These are phyloP conservation scores for Cyprinodon brontotheroides DNA, from an alignment of 2,113 vertebrate genomes.

Conservation along the genomic window DNA sequence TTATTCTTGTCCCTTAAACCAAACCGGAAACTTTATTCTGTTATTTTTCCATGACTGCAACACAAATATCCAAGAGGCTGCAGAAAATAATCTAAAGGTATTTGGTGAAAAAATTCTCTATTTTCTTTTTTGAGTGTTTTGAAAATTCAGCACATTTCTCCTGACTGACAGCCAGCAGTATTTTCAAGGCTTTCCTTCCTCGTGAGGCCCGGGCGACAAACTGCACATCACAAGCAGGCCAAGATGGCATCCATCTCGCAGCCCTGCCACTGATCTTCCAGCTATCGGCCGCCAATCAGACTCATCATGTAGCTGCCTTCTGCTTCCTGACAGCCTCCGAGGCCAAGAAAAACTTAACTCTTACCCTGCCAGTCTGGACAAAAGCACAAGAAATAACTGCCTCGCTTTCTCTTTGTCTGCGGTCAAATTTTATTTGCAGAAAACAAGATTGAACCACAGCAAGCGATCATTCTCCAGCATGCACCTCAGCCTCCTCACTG, in stretches of 20 bases:
- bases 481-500: conserved; percentile 62
- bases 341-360: conserved; percentile 75
- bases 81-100: conserved; percentile 54
- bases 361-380: conserved; percentile 51
- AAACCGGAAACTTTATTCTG: conserved; percentile 4
- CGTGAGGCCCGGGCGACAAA: conserved; percentile 72
- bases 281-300: conserved; percentile 77
- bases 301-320: conserved; percentile 76
- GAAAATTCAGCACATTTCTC: conserved; percentile 63
- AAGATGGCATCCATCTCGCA: conserved; percentile 76
- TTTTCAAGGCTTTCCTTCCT: conserved; percentile 75
- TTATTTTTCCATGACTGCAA: conserved; percentile 21
- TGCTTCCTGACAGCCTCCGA: conserved; percentile 70
- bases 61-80: conserved; percentile 23
- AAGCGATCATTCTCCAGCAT: conserved; percentile 62
- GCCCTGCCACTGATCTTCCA: conserved; percentile 75
- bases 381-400: conserved; percentile 27
- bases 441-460: conserved; percentile 58
- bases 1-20: not conserved
- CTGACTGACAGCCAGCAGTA: conserved; percentile 77
- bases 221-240: conserved; percentile 76
- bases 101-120: conserved; percentile 40
- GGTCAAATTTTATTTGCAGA: conserved; percentile 58
- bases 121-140: conserved; percentile 35
- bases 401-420: conserved; percentile 54